Percentiles rank a stretch among this genome's conserved stretches.
phyloP scores from a whole-genome alignment of 2,113 vertebrate species.

The Coregonus clupeaformis region DNA sequence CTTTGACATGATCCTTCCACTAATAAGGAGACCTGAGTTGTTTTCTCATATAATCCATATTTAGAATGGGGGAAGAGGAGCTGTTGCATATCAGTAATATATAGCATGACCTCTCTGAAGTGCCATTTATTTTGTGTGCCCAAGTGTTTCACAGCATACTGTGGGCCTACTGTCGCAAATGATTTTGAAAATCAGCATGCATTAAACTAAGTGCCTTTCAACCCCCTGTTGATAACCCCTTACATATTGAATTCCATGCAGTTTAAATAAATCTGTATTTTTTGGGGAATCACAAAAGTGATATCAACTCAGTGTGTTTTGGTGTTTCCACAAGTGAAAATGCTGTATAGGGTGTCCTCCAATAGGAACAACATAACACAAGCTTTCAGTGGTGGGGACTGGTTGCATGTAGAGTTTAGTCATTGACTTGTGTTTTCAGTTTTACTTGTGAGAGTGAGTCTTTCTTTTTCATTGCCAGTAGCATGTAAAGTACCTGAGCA shows the following conservation, averaged over 20 bases:
- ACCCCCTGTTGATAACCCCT: too few species aligned
- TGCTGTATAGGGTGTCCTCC: not conserved
- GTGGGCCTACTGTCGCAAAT: too few species aligned
- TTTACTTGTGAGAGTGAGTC: too few species aligned
- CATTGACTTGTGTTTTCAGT: too few species aligned
- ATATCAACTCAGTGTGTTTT: not conserved
- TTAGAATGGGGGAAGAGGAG: not conserved
- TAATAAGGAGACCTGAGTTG: conserved; percentile 15
- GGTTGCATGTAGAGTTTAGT: too few species aligned
- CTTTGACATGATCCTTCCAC: not conserved
- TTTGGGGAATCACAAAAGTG: too few species aligned
- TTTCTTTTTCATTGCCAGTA: too few species aligned
- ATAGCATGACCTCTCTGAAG: not conserved
- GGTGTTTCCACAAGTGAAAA: not conserved
- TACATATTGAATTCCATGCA: not conserved
- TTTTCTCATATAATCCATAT: not conserved
- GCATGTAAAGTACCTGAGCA: not conserved
- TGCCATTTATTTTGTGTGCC: not conserved
- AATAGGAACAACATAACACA: not conserved
- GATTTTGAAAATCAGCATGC: not conserved
- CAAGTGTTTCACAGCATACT: not conserved
- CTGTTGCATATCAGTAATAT: not conserved
- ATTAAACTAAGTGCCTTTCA: too few species aligned
- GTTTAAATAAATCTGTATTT: not conserved
- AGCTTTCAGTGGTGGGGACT: not conserved